Conservation (phyloP, 2,797 vertebrate genomes). For the Bovichtus diacanthus region DNA sequence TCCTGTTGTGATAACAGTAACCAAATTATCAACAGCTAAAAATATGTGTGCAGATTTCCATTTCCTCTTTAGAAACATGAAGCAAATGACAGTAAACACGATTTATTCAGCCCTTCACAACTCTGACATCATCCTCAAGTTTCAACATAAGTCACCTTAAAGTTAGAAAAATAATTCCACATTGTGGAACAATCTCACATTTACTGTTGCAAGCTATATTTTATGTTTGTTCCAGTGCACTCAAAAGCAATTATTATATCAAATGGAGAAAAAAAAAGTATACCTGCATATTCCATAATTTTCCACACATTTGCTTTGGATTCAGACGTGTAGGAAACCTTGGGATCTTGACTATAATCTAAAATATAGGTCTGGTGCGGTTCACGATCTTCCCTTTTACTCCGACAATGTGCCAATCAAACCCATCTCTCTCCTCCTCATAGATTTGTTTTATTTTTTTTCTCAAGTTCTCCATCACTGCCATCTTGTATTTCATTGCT, state of each 20-base stretch:
- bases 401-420: background rate
- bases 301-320: background rate
- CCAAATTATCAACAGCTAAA: conserved; percentile 6
- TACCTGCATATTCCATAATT: background rate
- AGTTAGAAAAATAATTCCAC: no score
- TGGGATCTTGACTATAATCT: background rate
- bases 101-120: background rate
- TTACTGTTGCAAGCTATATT: background rate
- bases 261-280: background rate
- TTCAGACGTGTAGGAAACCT: background rate
- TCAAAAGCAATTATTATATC: background rate
- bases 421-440: background rate
- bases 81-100: background rate
- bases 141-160: background rate
- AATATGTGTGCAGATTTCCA: conserved; percentile 25
- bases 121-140: background rate
- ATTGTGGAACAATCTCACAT: background rate
- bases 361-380: background rate
- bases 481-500: background rate
- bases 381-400: background rate
- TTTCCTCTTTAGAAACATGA: conserved; percentile 16
- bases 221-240: background rate
- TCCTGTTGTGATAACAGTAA: conserved; percentile 14
- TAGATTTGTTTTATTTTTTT: background rate
- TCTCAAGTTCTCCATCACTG: background rate